Conservation (phyloP, 2,113 vertebrate genomes). For the Tragelaphus buxtoni region DNA sequence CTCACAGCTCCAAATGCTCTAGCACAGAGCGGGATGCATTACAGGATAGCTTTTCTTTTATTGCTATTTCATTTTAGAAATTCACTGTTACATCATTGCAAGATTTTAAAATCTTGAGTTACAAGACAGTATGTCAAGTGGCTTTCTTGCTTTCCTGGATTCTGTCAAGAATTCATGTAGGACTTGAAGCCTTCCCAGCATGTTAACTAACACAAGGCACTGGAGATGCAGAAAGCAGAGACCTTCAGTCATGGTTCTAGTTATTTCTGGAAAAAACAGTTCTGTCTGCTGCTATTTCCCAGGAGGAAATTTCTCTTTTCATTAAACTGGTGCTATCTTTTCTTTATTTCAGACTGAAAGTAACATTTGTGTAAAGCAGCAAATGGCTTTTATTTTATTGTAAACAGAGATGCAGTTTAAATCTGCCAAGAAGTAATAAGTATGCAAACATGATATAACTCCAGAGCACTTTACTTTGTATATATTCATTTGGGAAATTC, state of each 20-base stretch:
- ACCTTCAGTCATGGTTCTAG: not conserved
- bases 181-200: not conserved
- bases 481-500: constrained; percentile 60
- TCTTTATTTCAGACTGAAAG: constrained; percentile 66
- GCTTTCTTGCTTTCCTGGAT: constrained; percentile 30
- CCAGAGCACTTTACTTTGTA: constrained; percentile 49
- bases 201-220: constrained; percentile 28
- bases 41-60: not conserved
- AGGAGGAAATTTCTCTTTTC: constrained; percentile 63
- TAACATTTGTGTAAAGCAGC: constrained; percentile 66
- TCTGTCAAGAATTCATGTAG: constrained; percentile 49
- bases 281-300: constrained; percentile 48
- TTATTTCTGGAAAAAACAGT: not conserved
- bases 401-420: constrained; percentile 69
- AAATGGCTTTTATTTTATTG: constrained; percentile 68
- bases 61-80: constrained; percentile 25
- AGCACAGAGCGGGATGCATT: not conserved
- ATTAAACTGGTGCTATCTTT: constrained; percentile 30
- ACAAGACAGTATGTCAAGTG: not conserved
- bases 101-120: constrained; percentile 29
- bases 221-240: not conserved
- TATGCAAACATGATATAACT: constrained; percentile 60
- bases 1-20: not conserved
- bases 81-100: not conserved
- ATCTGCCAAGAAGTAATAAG: constrained; percentile 54